phyloP scores from a whole-genome alignment of 92 coral and sea anemone species.

The Porites cylindrica region DNA sequence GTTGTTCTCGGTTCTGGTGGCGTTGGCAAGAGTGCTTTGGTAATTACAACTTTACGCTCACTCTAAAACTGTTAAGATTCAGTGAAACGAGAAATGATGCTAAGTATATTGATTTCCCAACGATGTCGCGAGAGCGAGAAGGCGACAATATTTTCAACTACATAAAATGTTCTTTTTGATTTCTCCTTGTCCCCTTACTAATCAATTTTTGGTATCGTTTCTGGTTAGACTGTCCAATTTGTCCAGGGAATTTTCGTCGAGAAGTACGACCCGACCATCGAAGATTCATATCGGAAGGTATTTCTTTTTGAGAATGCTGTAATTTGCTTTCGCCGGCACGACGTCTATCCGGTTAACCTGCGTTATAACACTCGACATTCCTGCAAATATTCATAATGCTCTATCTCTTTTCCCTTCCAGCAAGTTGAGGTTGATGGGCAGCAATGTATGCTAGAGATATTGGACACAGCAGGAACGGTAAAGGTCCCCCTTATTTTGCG shows the following conservation, averaged over 20 bases:
- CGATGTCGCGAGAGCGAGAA: conserved; percentile 38
- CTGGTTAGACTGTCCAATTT: conserved; percentile 93
- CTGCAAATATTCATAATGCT: conserved; percentile 12
- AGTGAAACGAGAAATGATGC: conserved; percentile 23
- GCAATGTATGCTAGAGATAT: conserved; percentile 98
- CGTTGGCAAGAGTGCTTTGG: conserved; percentile 99
- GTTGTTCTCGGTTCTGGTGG: conserved; percentile 99
- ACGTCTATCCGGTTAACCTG: neutral
- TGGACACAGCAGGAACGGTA: conserved; percentile 99
- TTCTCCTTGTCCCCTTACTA: neutral
- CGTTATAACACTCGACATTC: conserved; percentile 1
- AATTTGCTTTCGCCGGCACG: conserved; percentile 20
- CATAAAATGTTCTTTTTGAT: conserved; percentile 15
- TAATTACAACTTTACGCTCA: conserved; percentile 45
- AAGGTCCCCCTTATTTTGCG: conserved; percentile 26
- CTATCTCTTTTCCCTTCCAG: conserved; percentile 59
- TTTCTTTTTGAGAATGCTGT: neutral
- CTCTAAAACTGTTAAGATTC: neutral
- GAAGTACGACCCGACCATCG: conserved; percentile 99
- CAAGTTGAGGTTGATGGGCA: conserved; percentile 99
- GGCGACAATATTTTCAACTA: conserved; percentile 13
- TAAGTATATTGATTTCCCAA: conserved; percentile 44
- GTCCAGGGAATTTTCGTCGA: conserved; percentile 99
- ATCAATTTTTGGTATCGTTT: conserved; percentile 15
- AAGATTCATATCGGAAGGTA: conserved; percentile 99